phyloP scores from a whole-genome alignment of 1,140 invertebrate species.

The Drosophila guanche region DNA sequence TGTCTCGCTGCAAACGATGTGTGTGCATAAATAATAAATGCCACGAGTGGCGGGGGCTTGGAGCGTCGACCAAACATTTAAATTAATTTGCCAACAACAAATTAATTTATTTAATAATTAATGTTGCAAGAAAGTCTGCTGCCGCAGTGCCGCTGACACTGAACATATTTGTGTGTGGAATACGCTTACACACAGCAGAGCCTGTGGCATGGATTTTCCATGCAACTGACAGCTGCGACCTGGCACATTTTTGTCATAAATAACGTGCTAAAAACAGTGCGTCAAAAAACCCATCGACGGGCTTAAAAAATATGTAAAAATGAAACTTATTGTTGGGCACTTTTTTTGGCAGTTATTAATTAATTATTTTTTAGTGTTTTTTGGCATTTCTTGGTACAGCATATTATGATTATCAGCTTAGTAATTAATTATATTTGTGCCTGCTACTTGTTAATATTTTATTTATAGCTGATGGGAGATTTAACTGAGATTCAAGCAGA shows the following conservation, averaged over 20 bases:
- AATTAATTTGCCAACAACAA: slow-evolving; percentile 77
- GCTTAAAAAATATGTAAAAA: neutral
- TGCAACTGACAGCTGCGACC: slow-evolving; percentile 71
- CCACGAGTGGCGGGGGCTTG: neutral
- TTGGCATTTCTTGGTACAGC: no score
- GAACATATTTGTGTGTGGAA: slow-evolving; percentile 65
- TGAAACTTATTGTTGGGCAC: no score
- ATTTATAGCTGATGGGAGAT: no score
- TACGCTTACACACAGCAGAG: slow-evolving; percentile 23
- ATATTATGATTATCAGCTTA: no score
- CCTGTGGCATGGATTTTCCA: slow-evolving; percentile 56
- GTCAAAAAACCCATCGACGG: neutral
- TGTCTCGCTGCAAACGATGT: slow-evolving; percentile 45
- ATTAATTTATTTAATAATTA: slow-evolving; percentile 83
- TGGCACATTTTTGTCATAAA: slow-evolving; percentile 77
- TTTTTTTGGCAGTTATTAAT: no score
- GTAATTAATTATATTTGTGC: no score
- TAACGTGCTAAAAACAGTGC: slow-evolving; percentile 46
- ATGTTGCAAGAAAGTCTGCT: slow-evolving; percentile 73
- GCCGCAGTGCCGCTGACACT: slow-evolving; percentile 43
- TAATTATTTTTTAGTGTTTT: no score
- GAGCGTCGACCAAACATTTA: slow-evolving; percentile 62
- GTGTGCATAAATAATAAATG: slow-evolving; percentile 73
- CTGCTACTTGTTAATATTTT: no score
- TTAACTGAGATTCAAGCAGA: no score